Evolutionary conservation across 1,140 invertebrate species (phyloP), one percentile per base, ranked within the genome.

Genomic region (Bombus pyrosoma): DNA sequence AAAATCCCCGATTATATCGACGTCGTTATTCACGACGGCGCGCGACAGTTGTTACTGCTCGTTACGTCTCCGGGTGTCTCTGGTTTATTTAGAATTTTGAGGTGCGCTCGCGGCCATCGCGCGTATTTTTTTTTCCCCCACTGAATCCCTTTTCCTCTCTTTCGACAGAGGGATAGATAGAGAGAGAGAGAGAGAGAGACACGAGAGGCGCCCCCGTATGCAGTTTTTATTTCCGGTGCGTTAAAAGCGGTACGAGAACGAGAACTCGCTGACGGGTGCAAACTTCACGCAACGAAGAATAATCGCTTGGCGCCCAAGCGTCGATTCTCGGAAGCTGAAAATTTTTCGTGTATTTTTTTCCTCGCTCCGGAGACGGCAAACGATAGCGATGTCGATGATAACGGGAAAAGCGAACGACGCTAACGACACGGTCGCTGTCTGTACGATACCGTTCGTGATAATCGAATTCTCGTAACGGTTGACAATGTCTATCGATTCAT

Each of bases 401-500:
- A 22, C 28, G 28, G 37, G 59, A 25, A 28, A n/a, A 25, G 18
- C 6, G 66, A 25, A 37, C 9, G 41, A 32, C 5, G 71, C 71
- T n/a, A 32, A 32, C 71, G 71, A 73, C 37, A 41, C n/a, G 69
- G 39, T 39, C 37, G 37, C 39, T 41, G 71, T 15, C 71, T 43
- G 28, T n/a, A 43, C 71, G 71, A 72, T 72, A 76, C 69, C 32
- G 69, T 57, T 32, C 79, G 81, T 43, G 85, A 71, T 90, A 90
- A 90, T 90, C 88, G 88, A 90, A 85, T 90, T 87, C 80, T 76
- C 81, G 82, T 81, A 75, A 82, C 78, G 86, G 28, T 87, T 89
- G 85, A 87, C 86, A 88, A 82, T 76, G 88, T 89, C 86, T 89
- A 89, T 89, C 89, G 81, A 89, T 64, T 87, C 88, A 82, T 89